Evolutionary conservation across 1,140 invertebrate species (phyloP).

Genomic region (Bombus superbus): DNA sequence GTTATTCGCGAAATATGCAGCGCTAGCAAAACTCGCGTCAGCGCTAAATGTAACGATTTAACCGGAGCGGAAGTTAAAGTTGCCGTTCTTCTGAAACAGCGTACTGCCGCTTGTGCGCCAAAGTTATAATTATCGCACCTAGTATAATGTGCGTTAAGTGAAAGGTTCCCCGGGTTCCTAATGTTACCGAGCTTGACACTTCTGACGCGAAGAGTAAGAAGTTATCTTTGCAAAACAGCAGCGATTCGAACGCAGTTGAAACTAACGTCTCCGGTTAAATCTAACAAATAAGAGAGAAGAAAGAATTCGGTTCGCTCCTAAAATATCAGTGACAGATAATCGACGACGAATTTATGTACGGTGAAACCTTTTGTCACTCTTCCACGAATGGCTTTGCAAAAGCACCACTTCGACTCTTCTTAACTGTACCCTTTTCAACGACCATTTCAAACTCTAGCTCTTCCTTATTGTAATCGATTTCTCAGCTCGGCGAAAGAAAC

Average conservation of each 20-base stretch:
- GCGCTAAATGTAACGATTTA: neutral
- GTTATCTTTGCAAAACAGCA: neutral
- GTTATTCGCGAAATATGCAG: neutral
- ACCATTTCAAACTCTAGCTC: neutral
- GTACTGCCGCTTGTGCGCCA: neutral
- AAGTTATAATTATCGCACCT: slow-evolving; percentile 19
- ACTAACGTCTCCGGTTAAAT: neutral
- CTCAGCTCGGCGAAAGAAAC: neutral
- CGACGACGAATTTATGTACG: neutral
- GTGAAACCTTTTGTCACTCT: neutral
- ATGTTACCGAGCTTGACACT: neutral
- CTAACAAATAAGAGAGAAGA: neutral
- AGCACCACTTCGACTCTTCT: neutral
- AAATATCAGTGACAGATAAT: neutral
- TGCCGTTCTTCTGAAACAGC: neutral
- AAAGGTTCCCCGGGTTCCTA: neutral
- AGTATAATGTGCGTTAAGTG: slow-evolving; percentile 5
- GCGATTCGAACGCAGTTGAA: neutral
- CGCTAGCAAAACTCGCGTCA: neutral
- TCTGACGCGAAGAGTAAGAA: neutral
- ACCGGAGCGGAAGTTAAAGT: slow-evolving; percentile 1
- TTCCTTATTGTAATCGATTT: slow-evolving; percentile 17
- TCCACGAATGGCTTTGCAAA: neutral
- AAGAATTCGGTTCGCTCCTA: neutral
- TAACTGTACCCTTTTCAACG: neutral